Evolutionary conservation across 1,140 invertebrate species (phyloP).

Genomic region (Hypsibius dujardini): DNA sequence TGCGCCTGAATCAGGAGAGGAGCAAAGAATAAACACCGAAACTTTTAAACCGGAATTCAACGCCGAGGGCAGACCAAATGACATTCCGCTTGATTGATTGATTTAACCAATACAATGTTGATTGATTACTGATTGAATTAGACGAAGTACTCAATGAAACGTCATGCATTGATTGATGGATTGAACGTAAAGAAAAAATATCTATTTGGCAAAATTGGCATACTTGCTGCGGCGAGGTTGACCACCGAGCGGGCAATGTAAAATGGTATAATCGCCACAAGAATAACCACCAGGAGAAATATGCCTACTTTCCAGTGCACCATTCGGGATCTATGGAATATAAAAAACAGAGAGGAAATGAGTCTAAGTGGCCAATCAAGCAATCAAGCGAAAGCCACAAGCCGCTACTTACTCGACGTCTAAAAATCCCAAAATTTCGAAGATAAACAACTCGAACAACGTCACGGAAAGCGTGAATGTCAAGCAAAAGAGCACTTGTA

Average conservation of each 20-base stretch:
- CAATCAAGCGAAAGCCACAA: slow-evolving; percentile 12
- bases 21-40: too few relatives aligned
- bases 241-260: slow-evolving; percentile 90
- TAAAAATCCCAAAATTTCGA: slow-evolving; percentile 88
- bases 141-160: too few relatives aligned
- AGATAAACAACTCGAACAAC: slow-evolving; percentile 99
- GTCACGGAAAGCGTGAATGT: slow-evolving; percentile 94
- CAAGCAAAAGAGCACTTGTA: slow-evolving; percentile 86
- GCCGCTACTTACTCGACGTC: slow-evolving; percentile 47
- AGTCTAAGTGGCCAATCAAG: slow-evolving; percentile 2
- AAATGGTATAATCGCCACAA: slow-evolving; percentile 88
- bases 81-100: too few relatives aligned
- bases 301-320: slow-evolving; percentile 87
- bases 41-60: too few relatives aligned
- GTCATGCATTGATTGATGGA: too few relatives aligned
- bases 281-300: slow-evolving; percentile 75
- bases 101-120: too few relatives aligned
- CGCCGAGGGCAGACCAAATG: too few relatives aligned
- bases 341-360: slow-evolving; percentile 22
- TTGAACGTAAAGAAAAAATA: too few relatives aligned
- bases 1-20: too few relatives aligned
- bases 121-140: too few relatives aligned
- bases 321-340: slow-evolving; percentile 62
- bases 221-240: slow-evolving; percentile 50
- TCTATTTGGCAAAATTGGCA: too few relatives aligned